Evolutionary conservation across 2,113 vertebrate genomes (phyloP).

Genomic region (Solenodon paradoxus): DNA sequence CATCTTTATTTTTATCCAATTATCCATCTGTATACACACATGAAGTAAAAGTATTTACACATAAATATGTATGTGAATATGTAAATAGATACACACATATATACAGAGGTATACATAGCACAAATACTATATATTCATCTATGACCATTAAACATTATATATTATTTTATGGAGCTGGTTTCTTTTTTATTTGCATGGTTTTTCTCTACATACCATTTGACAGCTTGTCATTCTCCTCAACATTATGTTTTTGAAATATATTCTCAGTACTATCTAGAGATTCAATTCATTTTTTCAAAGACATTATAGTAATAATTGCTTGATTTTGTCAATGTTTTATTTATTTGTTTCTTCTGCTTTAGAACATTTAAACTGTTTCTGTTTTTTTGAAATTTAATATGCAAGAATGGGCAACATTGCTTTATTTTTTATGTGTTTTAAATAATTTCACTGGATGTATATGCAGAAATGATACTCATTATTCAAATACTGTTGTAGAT

Average conservation of each 20-base stretch:
- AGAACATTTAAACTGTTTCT: not conserved
- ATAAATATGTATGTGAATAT: no score
- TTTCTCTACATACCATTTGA: not conserved
- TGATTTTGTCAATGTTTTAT: not conserved
- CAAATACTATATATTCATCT: not conserved
- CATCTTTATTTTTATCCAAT: not conserved
- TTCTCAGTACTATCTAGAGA: not conserved
- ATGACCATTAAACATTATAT: not conserved
- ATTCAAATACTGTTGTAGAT: not conserved
- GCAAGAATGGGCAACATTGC: not conserved
- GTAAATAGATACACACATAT: no score
- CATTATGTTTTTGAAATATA: not conserved
- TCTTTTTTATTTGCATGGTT: not conserved
- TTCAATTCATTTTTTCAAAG: not conserved
- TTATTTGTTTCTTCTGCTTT: not conserved
- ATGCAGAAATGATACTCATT: not conserved
- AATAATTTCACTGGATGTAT: not conserved
- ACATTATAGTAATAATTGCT: not conserved
- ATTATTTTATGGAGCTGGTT: not conserved
- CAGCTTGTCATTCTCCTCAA: not conserved
- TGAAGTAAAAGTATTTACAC: no score
- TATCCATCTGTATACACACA: no score
- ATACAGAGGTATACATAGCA: not conserved
- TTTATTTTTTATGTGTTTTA: not conserved
- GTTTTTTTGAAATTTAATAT: not conserved